These are phyloP conservation scores for Melanocharis versteri DNA, from an alignment of 2,113 vertebrate species.

Conservation along the genomic window DNA sequence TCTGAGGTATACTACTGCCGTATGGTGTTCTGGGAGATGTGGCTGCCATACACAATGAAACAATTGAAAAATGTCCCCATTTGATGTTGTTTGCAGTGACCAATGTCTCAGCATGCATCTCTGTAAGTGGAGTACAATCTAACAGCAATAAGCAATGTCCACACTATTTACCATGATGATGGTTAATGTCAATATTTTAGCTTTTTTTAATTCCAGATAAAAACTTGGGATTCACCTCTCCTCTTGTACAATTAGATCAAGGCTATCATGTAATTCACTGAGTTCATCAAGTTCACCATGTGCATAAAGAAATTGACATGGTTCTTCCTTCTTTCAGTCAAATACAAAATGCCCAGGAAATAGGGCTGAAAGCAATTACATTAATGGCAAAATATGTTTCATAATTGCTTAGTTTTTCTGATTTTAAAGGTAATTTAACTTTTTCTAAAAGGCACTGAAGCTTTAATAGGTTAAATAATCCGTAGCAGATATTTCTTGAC, in stretches of 20 bases:
- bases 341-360: conserved; percentile 14
- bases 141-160: not conserved
- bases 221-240: not conserved
- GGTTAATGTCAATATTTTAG: not conserved
- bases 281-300: conserved; percentile 5
- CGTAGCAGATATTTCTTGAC: not conserved
- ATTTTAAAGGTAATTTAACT: not conserved
- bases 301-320: not conserved
- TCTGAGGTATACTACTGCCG: not conserved
- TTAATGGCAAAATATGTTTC: conserved; percentile 31
- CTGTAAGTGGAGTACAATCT: not conserved
- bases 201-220: not conserved
- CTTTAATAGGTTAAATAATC: not conserved
- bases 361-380: conserved; percentile 32
- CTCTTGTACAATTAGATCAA: not conserved
- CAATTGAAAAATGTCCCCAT: not conserved
- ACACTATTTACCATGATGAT: not conserved
- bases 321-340: not conserved
- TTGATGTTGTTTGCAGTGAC: not conserved
- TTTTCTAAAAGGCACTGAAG: not conserved
- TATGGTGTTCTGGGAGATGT: not conserved
- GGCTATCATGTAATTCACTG: not conserved
- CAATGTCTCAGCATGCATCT: not conserved
- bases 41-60: not conserved
- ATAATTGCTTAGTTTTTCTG: not conserved